Evolutionary conservation across 2,113 vertebrate species (phyloP), one percentile per base, ranked within the genome.

Genomic region (Neolamprologus fasciatus): DNA sequence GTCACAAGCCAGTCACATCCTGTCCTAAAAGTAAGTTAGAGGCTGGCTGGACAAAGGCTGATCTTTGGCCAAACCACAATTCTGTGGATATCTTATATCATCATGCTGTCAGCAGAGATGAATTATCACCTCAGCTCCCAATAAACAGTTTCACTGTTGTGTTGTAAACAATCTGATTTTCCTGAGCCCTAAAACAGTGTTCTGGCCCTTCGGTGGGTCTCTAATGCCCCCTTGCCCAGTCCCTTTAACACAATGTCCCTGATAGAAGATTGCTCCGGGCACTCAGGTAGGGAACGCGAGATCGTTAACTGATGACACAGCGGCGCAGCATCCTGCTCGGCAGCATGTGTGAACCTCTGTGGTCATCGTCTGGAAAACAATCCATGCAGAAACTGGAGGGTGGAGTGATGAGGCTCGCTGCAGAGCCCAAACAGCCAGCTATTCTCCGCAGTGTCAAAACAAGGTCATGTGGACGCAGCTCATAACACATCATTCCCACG

Each of bases 381-480:
- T 35, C 12, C 40, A 31, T 35, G 61, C 63, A 57, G 16, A 57
- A 33, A 61, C 54, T 40, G 58, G 61, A 85, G 14, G 73, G 21
- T 8, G 81, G 47, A 86, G 86, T 14, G 80, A 87, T 21, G 88
- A 89, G 58, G 7, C 63, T 86, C 12, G 10, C 71, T 7, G 82
- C 84, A 81, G 84, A 84, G 86, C 2, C 81, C 8, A 66, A 84
- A 88, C 86, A 89, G 55, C 7, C 85, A 14, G 63, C 57, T 84
- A 11, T 84, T 84, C 83, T 76, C 83, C 4, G 61, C 90, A 55
- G 84, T 57, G 86, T 80, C 87, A 86, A 54, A 89, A 85, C 89
- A 83, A 89, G 92, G 92, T 92, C 91, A 83, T 58, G 84, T 55
- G 86, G 81, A 86, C 7, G 47, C 6, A 53, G 61, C 71, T 83